Conservation (phyloP, 1,140 invertebrate species). For the Chironomus striatipennis region DNA sequence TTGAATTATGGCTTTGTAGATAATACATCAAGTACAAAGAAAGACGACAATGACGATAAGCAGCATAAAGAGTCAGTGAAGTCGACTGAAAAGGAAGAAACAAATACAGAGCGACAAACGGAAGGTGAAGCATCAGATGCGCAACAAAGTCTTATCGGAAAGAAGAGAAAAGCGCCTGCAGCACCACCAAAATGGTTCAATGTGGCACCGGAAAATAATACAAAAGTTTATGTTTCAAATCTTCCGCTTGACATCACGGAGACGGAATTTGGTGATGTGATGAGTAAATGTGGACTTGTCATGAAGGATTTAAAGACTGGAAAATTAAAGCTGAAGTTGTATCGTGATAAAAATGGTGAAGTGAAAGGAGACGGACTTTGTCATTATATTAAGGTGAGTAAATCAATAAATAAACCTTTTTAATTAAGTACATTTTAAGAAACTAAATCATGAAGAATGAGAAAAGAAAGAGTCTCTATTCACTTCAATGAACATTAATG, state of each 20-base stretch:
- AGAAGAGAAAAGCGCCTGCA: conserved; percentile 41
- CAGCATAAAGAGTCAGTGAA: conserved; percentile 25
- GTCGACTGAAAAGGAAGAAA: conserved; percentile 26
- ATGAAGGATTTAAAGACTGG: conserved; percentile 74
- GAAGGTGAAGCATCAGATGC: conserved; percentile 32
- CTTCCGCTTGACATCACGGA: conserved; percentile 84
- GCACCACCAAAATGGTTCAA: conserved; percentile 80
- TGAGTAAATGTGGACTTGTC: conserved; percentile 94
- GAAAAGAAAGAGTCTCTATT: not conserved
- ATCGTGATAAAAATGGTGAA: conserved; percentile 71
- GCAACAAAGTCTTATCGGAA: conserved; percentile 30
- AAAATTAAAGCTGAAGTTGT: conserved; percentile 92
- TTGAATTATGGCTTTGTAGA: conserved; percentile 85
- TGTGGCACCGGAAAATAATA: conserved; percentile 83
- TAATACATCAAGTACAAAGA: conserved; percentile 40
- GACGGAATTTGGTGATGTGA: conserved; percentile 81
- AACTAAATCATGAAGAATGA: not conserved
- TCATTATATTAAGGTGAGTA: conserved; percentile 84
- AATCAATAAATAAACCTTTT: conserved; percentile 26
- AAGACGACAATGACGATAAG: conserved; percentile 16
- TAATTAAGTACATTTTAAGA: not conserved
- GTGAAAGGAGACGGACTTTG: conserved; percentile 95
- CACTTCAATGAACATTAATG: not conserved
- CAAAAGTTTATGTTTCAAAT: conserved; percentile 94
- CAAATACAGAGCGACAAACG: conserved; percentile 35